Evolutionary conservation across 2,888 invertebrate genomes (phyloP), one percentile per base, ranked within the genome.

Genomic region (Prenolepis imparis): DNA sequence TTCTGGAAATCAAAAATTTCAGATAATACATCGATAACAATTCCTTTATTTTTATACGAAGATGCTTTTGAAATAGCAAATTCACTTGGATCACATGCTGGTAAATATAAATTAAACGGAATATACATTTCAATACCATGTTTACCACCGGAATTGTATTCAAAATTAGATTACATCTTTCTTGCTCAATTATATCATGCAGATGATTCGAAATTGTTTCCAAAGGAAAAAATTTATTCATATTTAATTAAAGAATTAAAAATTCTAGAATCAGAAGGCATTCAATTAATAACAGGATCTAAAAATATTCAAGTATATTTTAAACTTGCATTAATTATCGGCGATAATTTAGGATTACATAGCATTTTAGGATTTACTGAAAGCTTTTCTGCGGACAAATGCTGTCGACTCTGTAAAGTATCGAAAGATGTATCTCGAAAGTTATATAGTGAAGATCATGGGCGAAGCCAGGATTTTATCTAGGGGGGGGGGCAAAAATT

Each of bases 341-440:
- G 87, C 18, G 87, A 88, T 41, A 88, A 86, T 72, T 73, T 86
- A 24, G 77, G 82, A 6, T 57, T 88, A 3, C n/a, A 87, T 84
- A 18, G 68, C 1, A 55, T 85, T 11, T 63, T 86, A 6, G 86
- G 86, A 28, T 87, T 84, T 74, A 67, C 52, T 1, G 85, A 87
- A 82, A 41, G 68, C 21, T 86, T 89, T 39, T 57, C 59, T 67
- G 28, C 73, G 3, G 12, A 12, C n/a, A n/a, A 12, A 12, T 68
- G 21, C 52, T 68, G 48, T 68, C n/a, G 15, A 52, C 36, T 68
- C 32, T 68, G 32, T 68, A 68, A 68, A 52, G 6, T 52, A 52
- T 9, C 32, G 12, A 68, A 68, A 12, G 18, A 52, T 21, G 21
- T 18, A 4, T n/a, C 52, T 52, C n/a, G 32, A 15, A 52, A 52